A percentile compares a stretch with the other conserved stretches of the same genome.
These are phyloP conservation scores for Eurytoma adleriae DNA, from an alignment of 2,888 invertebrate species.

Conservation along the genomic window DNA sequence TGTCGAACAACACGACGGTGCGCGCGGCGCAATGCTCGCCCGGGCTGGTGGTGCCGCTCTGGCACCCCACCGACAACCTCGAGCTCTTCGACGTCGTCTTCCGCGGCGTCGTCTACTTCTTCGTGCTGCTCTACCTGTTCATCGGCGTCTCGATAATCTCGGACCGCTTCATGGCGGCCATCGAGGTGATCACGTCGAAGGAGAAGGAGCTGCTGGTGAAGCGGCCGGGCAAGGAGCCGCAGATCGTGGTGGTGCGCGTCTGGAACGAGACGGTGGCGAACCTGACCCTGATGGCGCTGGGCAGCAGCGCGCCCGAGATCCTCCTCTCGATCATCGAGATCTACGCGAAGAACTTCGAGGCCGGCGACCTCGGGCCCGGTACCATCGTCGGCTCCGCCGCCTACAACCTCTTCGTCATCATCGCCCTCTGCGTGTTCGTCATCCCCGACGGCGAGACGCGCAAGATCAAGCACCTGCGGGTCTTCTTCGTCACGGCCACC, in stretches of 20 bases:
- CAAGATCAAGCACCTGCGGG: constrained; percentile 96
- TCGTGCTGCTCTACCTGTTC: constrained; percentile 94
- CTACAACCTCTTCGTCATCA: constrained; percentile 98
- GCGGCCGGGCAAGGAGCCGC: constrained; percentile 90
- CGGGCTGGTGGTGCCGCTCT: constrained; percentile 92
- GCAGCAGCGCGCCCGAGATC: constrained; percentile 99
- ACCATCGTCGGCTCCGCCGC: constrained; percentile 99
- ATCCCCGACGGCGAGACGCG: constrained; percentile 94
- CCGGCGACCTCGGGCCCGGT: constrained; percentile 97
- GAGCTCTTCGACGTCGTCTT: constrained; percentile 86
- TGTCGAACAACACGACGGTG: constrained; percentile 70
- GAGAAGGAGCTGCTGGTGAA: constrained; percentile 96
- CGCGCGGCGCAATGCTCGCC: constrained; percentile 83
- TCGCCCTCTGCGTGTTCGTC: constrained; percentile 94
- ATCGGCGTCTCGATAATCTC: constrained; percentile 99
- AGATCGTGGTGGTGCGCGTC: constrained; percentile 94
- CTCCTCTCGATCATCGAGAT: constrained; percentile 98
- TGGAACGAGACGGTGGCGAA: constrained; percentile 99
- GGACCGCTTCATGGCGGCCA: constrained; percentile 99
- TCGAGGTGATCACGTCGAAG: constrained; percentile 99
- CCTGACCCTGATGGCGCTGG: constrained; percentile 98
- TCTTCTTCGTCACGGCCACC: constrained; percentile 97
- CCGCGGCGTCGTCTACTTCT: constrained; percentile 93
- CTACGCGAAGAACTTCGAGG: constrained; percentile 95
- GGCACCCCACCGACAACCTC: constrained; percentile 90